Base-by-base conservation (phyloP, 2,888 invertebrate genomes). In the Temnothorax rugatulus region DNA sequence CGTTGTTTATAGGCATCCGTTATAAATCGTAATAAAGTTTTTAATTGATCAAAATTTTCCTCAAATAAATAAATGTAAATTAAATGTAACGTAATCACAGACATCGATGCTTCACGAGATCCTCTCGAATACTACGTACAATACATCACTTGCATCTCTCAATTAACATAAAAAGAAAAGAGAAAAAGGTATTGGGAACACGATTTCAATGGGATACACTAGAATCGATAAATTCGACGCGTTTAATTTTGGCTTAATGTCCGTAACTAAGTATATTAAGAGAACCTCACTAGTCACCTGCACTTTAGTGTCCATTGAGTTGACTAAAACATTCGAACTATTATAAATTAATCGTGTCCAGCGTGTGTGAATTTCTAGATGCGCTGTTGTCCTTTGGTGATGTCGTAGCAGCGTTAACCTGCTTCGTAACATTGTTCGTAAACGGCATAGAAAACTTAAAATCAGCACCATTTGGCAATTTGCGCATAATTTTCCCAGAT, bases 401-500 rank as follows among this genome's bases (percentile, higher is more conserved):
- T 34, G 93, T 94, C n/a, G 94, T 91, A 44, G 94, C 93, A 66
- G 91, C 91, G 69, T 90, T 93, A 82, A 94, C 93, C 90, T 94
- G 94, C 87, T 94, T 94, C 61, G 92, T 91, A 69, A 94, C 93
- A 90, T 94, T 95, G 87, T 95, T 95, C 84, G 95, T 92, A 83
- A 95, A 95, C 21, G 97, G 96, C 93, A 96, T 95, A 4, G 97
- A 96, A 89, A 97, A 97, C 93, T 97, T 97, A 89, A 97, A 97
- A 94, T 97, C 97, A 64, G 96, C 96, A 68, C 96, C 95, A 95
- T 97, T 97, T 79, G 97, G 97, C 94, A 97, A 95, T 94, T 97
- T 97, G 89, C 97, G 96, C 99, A 99, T 99, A 93, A 99, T 99
- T 95, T 98, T 98, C 85, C 99, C 99, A 71, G 98, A 98, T 15